phyloP scores from a whole-genome alignment of 2,888 invertebrate genomes.

The Phytoseiulus persimilis region DNA sequence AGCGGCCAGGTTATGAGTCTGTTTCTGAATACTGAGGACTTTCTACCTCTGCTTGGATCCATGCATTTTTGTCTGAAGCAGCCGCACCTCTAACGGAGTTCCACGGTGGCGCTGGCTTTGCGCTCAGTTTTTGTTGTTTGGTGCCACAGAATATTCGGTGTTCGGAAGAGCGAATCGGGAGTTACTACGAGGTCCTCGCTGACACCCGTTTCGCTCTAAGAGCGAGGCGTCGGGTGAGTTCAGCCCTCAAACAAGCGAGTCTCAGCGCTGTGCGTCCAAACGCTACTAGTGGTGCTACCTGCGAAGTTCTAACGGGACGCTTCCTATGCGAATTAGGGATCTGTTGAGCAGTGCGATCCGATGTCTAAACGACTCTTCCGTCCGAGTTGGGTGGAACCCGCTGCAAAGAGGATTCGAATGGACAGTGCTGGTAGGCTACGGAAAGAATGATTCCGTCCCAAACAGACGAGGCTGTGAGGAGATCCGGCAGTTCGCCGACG shows the following conservation, averaged over 20 bases:
- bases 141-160: neutral
- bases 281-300: neutral
- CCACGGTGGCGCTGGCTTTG: neutral
- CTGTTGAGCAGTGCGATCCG: neutral
- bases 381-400: neutral
- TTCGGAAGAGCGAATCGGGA: neutral
- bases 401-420: neutral
- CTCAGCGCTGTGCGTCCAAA: neutral
- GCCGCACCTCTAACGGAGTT: neutral
- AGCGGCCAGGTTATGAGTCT: neutral
- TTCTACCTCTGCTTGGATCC: too few species aligned
- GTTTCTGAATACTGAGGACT: too few species aligned
- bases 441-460: neutral
- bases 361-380: neutral
- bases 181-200: neutral
- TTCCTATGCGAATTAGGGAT: neutral
- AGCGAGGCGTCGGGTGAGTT: neutral
- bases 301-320: neutral
- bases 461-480: neutral
- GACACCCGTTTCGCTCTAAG: neutral
- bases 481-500: too few species aligned
- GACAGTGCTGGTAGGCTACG: neutral
- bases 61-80: too few species aligned
- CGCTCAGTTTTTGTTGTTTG: neutral
- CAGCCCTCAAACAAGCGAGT: neutral